Base-by-base conservation (phyloP, 2,888 invertebrate genomes). In the Hylaea fasciaria region DNA sequence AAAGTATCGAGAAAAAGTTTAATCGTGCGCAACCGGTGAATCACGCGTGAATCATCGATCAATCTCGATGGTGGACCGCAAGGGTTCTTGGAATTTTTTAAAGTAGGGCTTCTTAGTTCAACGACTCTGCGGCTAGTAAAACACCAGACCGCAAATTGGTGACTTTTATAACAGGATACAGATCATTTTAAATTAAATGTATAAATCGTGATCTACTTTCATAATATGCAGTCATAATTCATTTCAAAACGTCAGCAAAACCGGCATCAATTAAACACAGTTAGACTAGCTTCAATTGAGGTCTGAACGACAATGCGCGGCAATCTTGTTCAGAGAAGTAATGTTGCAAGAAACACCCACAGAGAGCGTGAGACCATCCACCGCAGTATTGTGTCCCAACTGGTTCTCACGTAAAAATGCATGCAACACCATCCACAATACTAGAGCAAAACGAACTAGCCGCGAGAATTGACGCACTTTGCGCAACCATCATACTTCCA, bases 291-390 rank as follows among this genome's bases (percentile, higher is more conserved):
- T 74, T 51, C 67, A 72, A 70, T 72, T 73, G 70, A 49, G 49
- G 63, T 62, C 56, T 61, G 57, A 63, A 76, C 72, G 77, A 77
- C 73, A 71, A 66, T 66, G 76, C 66, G 69, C 64, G 75, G 74
- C 76, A 76, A 72, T 72, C 69, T 74, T 64, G 67, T 69, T 69
- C 73, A 74, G 69, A 73, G 66, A 63, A 64, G 52, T 53, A 66
- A 82, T 90, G 86, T 89, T 82, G 90, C 85, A 91, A 91, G 87
- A 82, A 81, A 81, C 83, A 77, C 61, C 79, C 78, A 81, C 82
- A 57, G 84, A 83, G 85, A 86, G 86, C 89, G 91, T 89, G 91
- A 78, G 90, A 91, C 76, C 70, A 46, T 51, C 56, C 61, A 56
- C 44, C 69, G 60, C 58, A 53, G 74, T 73, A 90, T 90, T 89